Evolutionary conservation across 2,113 vertebrate species (phyloP).

Genomic region (Megaleporinus macrocephalus): DNA sequence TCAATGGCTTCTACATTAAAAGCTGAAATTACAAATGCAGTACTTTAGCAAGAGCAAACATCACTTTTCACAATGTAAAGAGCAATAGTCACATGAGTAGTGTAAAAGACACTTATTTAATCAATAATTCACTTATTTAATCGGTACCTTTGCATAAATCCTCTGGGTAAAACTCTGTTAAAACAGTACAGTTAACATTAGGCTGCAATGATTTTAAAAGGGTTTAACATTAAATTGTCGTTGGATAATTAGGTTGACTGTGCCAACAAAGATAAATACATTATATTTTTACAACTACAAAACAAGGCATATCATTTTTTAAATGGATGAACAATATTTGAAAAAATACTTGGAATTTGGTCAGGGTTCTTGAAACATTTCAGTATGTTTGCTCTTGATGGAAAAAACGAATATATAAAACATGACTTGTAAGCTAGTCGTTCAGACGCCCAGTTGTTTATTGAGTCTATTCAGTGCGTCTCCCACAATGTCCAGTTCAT

Average conservation of each 20-base stretch:
- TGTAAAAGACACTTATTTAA: background rate
- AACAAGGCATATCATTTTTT: background rate
- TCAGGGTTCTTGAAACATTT: background rate
- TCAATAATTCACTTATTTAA: background rate
- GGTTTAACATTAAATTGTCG: background rate
- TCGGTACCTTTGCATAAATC: slow-evolving; percentile 5
- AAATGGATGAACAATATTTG: background rate
- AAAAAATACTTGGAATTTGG: background rate
- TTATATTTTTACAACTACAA: background rate
- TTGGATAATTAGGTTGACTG: background rate
- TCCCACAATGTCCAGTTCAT: slow-evolving; percentile 90
- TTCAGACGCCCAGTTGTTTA: slow-evolving; percentile 84
- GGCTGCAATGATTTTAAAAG: background rate
- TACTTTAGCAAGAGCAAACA: slow-evolving; percentile 5
- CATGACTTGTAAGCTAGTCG: background rate
- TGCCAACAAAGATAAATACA: background rate
- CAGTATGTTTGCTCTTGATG: slow-evolving; percentile 1
- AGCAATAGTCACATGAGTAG: background rate
- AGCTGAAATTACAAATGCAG: slow-evolving; percentile 10
- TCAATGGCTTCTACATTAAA: slow-evolving; percentile 1
- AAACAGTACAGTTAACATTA: background rate
- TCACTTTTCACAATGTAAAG: background rate
- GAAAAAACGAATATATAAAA: background rate
- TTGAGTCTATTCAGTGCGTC: slow-evolving; percentile 90
- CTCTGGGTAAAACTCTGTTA: background rate